Conservation (phyloP, 2,113 vertebrate species). For the Elephas maximus region DNA sequence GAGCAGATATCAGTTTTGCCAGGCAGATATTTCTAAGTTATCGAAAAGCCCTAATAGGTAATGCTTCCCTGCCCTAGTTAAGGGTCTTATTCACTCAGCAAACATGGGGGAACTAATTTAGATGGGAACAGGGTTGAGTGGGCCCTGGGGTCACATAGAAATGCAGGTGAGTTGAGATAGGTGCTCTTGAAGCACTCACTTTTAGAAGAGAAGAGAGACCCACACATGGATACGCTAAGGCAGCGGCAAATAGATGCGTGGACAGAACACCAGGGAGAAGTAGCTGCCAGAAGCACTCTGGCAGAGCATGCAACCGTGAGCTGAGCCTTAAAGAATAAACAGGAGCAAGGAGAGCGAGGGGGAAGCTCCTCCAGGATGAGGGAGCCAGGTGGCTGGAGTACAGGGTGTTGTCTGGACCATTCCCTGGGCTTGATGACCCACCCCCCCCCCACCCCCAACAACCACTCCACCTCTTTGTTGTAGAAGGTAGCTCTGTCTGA, state of each 20-base stretch:
- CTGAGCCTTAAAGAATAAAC: background rate
- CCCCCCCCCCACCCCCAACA: no score
- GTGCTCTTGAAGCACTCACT: background rate
- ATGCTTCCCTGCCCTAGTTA: background rate
- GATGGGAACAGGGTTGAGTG: background rate
- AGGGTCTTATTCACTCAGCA: background rate
- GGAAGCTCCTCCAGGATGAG: background rate
- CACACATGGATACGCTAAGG: accelerated
- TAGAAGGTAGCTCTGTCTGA: background rate
- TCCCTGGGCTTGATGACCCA: no score
- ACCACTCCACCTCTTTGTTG: background rate
- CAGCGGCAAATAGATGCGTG: accelerated
- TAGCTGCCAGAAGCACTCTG: background rate
- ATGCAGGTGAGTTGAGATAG: accelerated
- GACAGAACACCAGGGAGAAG: background rate
- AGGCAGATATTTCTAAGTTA: background rate
- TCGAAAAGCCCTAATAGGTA: background rate
- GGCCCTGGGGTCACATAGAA: background rate
- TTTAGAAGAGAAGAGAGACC: background rate
- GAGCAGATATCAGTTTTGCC: accelerated
- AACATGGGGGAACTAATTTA: background rate
- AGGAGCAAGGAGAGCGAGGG: background rate
- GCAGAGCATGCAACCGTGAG: no score
- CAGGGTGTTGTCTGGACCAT: no score
- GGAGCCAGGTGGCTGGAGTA: background rate